Percentiles rank a stretch among this genome's conserved stretches.
Evolutionary conservation across 1,140 invertebrate genomes (phyloP).

Genomic region (Formica exsecta): DNA sequence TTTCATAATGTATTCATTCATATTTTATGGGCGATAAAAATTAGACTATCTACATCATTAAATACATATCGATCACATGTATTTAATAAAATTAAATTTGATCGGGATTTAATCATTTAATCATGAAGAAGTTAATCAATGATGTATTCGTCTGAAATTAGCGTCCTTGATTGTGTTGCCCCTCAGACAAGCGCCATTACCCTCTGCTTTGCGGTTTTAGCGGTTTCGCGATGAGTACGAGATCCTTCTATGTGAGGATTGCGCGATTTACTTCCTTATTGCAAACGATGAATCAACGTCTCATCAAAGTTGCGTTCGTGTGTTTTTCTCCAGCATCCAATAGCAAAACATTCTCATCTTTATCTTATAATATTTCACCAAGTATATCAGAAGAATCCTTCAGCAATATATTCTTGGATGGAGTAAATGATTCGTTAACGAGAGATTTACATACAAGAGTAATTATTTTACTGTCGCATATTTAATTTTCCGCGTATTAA

Average conservation of each 20-base stretch:
- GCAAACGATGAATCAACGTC: constrained; percentile 73
- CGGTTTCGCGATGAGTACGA: constrained; percentile 73
- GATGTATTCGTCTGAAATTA: background rate
- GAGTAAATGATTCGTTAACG: background rate
- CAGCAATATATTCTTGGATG: background rate
- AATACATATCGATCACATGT: too few species aligned
- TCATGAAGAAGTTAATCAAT: constrained; percentile 36
- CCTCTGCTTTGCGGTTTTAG: constrained; percentile 71
- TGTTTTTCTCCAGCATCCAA: background rate
- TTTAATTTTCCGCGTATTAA: constrained; percentile 5
- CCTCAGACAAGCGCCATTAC: constrained; percentile 67
- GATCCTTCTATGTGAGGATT: constrained; percentile 69
- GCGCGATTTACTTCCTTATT: constrained; percentile 72
- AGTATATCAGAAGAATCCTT: background rate
- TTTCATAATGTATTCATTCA: too few species aligned
- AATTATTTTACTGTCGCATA: background rate
- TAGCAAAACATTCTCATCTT: constrained; percentile 17
- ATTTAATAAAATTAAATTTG: too few species aligned
- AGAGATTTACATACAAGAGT: background rate
- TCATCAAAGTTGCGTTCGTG: constrained; percentile 32
- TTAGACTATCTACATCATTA: too few species aligned
- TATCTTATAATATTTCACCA: constrained; percentile 28
- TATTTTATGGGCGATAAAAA: too few species aligned
- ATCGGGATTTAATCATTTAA: background rate
- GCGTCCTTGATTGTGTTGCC: constrained; percentile 52